These are phyloP conservation scores for Euzetes globulus DNA, from an alignment of 2,888 invertebrate species.

Conservation along the genomic window DNA sequence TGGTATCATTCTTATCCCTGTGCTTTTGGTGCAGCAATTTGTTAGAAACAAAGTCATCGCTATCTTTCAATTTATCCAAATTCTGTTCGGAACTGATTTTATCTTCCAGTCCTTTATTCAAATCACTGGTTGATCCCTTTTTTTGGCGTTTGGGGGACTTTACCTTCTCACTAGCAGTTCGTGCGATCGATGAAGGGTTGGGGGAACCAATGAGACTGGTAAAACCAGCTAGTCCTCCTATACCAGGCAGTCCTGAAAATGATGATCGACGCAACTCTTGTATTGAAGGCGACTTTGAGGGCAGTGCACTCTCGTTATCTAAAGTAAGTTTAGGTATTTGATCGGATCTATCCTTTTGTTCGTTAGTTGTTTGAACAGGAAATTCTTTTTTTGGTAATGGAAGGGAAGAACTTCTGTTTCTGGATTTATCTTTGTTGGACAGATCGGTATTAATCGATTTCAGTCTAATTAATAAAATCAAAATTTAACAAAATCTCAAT, in stretches of 20 bases:
- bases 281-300: conserved; percentile 24
- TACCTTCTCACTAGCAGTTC: conserved; percentile 32
- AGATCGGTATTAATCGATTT: conserved; percentile 31
- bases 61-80: neutral
- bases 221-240: conserved; percentile 29
- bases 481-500: neutral
- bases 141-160: conserved; percentile 32
- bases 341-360: neutral
- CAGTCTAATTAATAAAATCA: conserved; percentile 8
- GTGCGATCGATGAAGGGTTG: conserved; percentile 20
- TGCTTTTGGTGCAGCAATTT: conserved; percentile 8
- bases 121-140: conserved; percentile 3
- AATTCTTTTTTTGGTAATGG: conserved; percentile 28
- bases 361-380: neutral
- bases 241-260: conserved; percentile 38
- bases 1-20: neutral
- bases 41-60: neutral
- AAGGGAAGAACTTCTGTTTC: conserved; percentile 33
- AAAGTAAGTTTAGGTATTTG: conserved; percentile 10
- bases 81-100: conserved; percentile 6
- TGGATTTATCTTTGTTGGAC: conserved; percentile 9
- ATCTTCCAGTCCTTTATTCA: neutral
- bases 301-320: conserved; percentile 13
- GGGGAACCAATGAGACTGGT: conserved; percentile 15
- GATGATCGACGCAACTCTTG: conserved; percentile 40